Conservation (phyloP, 2,797 vertebrate genomes). For the Onychomys leucogaster region DNA sequence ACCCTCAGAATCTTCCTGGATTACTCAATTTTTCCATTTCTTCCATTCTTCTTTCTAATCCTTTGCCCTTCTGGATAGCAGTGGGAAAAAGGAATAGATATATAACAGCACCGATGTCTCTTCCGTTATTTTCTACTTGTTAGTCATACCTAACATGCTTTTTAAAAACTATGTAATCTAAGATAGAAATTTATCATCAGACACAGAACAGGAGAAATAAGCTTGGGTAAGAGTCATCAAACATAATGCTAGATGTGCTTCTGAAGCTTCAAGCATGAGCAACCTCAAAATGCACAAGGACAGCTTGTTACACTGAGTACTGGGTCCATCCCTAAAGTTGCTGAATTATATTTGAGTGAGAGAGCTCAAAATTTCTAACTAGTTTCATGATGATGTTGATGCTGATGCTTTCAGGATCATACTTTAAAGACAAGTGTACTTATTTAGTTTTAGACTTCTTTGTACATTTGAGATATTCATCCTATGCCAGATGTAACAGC, state of each 20-base stretch:
- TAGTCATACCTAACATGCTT: not conserved
- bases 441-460: not conserved
- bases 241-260: not conserved
- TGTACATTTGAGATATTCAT: not conserved
- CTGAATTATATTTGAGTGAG: not conserved
- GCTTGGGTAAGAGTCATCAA: not conserved
- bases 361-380: slow-evolving; percentile 13
- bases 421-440: not conserved
- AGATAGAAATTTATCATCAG: not conserved
- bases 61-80: not conserved
- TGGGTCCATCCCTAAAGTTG: not conserved
- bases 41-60: slow-evolving; percentile 21
- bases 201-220: not conserved
- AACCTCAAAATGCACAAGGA: not conserved
- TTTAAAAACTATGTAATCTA: not conserved
- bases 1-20: slow-evolving; percentile 36
- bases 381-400: not conserved
- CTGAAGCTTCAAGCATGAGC: slow-evolving; percentile 24
- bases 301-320: not conserved
- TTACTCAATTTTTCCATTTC: not conserved
- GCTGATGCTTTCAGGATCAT: not conserved
- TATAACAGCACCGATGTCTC: not conserved
- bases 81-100: not conserved
- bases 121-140: slow-evolving; percentile 1
- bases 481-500: not conserved